Evolutionary conservation across 2,888 invertebrate genomes (phyloP).

Genomic region (Pantelozetes paolii): DNA sequence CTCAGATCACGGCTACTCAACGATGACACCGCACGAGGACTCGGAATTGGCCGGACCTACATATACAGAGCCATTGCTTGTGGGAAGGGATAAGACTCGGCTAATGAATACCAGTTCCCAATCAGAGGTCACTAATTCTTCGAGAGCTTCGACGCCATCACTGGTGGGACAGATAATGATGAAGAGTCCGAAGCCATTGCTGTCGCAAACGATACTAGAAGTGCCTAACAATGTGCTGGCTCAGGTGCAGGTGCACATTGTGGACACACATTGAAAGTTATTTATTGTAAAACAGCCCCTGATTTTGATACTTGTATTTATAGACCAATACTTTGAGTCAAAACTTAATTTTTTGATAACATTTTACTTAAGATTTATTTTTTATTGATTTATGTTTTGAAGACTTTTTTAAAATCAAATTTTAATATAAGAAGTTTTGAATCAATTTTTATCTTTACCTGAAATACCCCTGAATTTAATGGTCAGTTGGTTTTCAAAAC

Average conservation of each 20-base stretch:
- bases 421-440: too few species aligned
- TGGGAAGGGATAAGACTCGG: slow-evolving; percentile 44
- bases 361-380: background rate
- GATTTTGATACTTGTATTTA: background rate
- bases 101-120: slow-evolving; percentile 9
- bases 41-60: slow-evolving; percentile 58
- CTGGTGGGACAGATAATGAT: background rate
- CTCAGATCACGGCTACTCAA: slow-evolving; percentile 89
- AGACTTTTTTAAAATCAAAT: too few species aligned
- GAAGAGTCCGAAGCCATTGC: background rate
- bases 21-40: slow-evolving; percentile 87
- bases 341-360: background rate
- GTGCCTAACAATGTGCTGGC: slow-evolving; percentile 66
- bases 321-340: background rate
- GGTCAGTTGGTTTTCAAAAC: too few species aligned
- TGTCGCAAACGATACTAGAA: slow-evolving; percentile 36
- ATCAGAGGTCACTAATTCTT: slow-evolving; percentile 14
- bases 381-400: too few species aligned
- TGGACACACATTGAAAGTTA: slow-evolving; percentile 61
- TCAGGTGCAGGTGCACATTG: slow-evolving; percentile 88
- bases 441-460: too few species aligned
- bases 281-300: background rate
- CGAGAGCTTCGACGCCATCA: slow-evolving; percentile 29
- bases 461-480: too few species aligned
- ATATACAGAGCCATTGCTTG: slow-evolving; percentile 46